A percentile compares a stretch with the other conserved stretches of the same genome.
phyloP scores from a whole-genome alignment of 2,888 invertebrate species.

The Sphaerophoria taeniata region DNA sequence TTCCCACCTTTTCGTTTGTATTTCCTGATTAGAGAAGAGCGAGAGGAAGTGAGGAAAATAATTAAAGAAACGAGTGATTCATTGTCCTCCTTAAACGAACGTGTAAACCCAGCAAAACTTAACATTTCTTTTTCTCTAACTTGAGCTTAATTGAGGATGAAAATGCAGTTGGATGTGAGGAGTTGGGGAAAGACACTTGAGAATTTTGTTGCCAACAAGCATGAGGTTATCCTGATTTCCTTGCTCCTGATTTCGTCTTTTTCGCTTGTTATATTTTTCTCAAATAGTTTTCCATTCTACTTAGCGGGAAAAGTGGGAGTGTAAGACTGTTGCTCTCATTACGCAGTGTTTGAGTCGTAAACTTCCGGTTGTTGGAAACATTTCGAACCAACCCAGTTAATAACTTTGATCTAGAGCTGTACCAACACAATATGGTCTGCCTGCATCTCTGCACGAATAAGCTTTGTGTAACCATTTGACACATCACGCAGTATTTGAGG shows the following conservation, averaged over 20 bases:
- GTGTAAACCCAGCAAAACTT: constrained; percentile 8
- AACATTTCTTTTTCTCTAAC: constrained; percentile 11
- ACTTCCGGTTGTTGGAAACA: constrained; percentile 45
- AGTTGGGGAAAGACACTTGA: constrained; percentile 25
- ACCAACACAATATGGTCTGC: not conserved
- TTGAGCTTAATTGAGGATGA: constrained; percentile 57
- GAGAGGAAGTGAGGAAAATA: constrained; percentile 42
- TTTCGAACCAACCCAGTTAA: constrained; percentile 5
- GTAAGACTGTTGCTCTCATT: constrained; percentile 42
- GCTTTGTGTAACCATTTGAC: constrained; percentile 4
- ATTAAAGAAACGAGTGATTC: constrained; percentile 62
- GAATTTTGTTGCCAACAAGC: constrained; percentile 1
- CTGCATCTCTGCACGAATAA: not conserved
- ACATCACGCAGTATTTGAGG: constrained; percentile 10
- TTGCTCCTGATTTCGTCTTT: too few species aligned
- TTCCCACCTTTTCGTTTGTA: constrained; percentile 59
- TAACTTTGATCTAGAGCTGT: not conserved
- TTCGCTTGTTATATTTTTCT: not conserved
- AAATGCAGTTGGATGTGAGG: constrained; percentile 27
- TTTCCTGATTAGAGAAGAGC: constrained; percentile 55
- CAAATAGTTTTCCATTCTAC: constrained; percentile 43
- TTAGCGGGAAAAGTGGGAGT: constrained; percentile 16
- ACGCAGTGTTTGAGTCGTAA: constrained; percentile 44
- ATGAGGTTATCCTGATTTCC: constrained; percentile 22
- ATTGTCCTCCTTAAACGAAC: constrained; percentile 32